Conservation (phyloP, 2,113 vertebrate genomes). For the Phoxinus phoxinus region DNA sequence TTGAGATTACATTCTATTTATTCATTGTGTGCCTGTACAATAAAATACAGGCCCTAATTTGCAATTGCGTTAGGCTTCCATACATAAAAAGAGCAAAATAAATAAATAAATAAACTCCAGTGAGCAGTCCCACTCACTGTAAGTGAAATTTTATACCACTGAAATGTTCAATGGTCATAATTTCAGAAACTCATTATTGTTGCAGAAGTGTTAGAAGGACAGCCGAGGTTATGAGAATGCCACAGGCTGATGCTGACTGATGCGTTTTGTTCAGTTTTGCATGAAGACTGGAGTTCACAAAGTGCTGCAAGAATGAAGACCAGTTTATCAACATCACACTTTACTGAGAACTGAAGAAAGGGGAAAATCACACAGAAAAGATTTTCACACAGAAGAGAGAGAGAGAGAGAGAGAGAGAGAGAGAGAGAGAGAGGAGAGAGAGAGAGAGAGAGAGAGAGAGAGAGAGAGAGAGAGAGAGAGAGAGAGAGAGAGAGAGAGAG, state of each 20-base stretch:
- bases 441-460: neutral
- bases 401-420: neutral
- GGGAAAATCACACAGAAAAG: conserved; percentile 10
- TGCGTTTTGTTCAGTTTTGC: conserved; percentile 10
- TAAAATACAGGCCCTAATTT: too few relatives aligned
- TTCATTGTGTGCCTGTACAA: too few relatives aligned
- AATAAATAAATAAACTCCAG: neutral
- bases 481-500: neutral
- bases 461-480: neutral
- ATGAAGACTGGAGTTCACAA: conserved; percentile 23
- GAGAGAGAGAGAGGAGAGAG: too few relatives aligned
- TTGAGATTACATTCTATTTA: neutral
- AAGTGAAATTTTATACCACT: neutral
- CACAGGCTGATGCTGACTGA: conserved; percentile 17
- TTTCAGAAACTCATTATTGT: conserved; percentile 2
- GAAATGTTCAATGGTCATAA: neutral
- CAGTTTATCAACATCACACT: conserved; percentile 49
- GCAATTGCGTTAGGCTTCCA: too few relatives aligned
- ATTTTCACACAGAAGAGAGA: neutral
- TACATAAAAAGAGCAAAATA: too few relatives aligned
- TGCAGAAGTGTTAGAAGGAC: neutral
- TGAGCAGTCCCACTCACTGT: neutral
- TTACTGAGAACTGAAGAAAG: conserved; percentile 7
- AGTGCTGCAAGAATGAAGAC: conserved; percentile 37
- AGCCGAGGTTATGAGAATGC: neutral